Evolutionary conservation across 1,140 invertebrate species (phyloP), one percentile per base, ranked within the genome.

Genomic region (Euschistus heros): DNA sequence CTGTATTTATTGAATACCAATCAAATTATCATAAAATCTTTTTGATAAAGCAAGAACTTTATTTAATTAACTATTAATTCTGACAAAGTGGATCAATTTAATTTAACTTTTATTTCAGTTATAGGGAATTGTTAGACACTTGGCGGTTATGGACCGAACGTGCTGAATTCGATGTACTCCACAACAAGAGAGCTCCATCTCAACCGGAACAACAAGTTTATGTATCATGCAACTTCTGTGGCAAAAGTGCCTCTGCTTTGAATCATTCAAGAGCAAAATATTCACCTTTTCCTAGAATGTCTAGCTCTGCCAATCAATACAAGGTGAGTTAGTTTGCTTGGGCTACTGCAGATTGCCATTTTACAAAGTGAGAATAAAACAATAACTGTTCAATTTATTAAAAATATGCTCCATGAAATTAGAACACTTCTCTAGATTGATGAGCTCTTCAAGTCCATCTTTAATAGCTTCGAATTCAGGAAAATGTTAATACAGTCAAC

Each of bases 161-260:
- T 70, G 88, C 88, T 0, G 79, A 85, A 70, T 83, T 91, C 74
- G 89, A 92, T 74, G 87, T 90, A 50, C 79, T 81, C 37, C 80
- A 87, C 73, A 83, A 83, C 71, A 76, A 78, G 6, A 79, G 79
- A 37, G 84, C 83, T 69, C 77, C 80, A 8, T 79, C 83, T 55
- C 83, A 82, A 72, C 82, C 85, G 20, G 80, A 81, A 0, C 86
- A 87, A 65, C 88, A 93, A 72, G 87, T 95, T 61, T 92, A 86
- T 74, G 83, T 96, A 27, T 87, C 89, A 7, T 98, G 94, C 76
- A 94, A 91, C 73, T 97, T 92, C 78, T 97, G 94, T 80, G 89
- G 91, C 4, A 96, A 96, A 77, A 89, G 86, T 68, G 90, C 96
- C 66, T 91, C 90, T 0, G 85, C 87, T 54, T 84, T 50, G n/a